phyloP scores from a whole-genome alignment of 2,888 invertebrate species.

The Tiliacea aurago region DNA sequence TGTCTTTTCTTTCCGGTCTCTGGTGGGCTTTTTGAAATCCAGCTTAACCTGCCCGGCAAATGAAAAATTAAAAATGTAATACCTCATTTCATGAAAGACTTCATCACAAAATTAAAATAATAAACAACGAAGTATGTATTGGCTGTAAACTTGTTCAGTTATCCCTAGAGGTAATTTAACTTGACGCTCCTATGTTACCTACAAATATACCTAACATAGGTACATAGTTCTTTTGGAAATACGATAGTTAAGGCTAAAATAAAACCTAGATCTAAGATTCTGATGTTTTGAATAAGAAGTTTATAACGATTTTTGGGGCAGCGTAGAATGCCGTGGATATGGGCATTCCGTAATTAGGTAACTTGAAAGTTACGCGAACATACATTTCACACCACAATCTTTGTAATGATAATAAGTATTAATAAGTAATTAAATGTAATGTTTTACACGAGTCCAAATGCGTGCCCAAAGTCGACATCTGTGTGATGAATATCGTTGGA shows the following conservation, averaged over 20 bases:
- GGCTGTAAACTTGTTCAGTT: slow-evolving; percentile 40
- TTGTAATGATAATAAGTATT: not conserved
- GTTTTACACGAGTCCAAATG: not conserved
- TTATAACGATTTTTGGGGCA: not conserved
- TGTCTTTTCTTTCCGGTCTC: slow-evolving; percentile 70
- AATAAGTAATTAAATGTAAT: not conserved
- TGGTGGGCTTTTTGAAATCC: slow-evolving; percentile 70
- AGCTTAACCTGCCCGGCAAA: slow-evolving; percentile 75
- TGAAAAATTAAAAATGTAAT: slow-evolving; percentile 81
- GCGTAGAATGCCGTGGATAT: not conserved
- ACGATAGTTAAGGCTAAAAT: too few species aligned
- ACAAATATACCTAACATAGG: not conserved
- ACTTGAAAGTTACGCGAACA: not conserved
- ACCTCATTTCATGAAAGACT: slow-evolving; percentile 70
- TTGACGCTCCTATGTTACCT: slow-evolving; percentile 9
- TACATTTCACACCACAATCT: too few species aligned
- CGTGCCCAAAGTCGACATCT: not conserved
- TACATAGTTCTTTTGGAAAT: not conserved
- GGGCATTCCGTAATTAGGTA: not conserved
- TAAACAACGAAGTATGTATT: slow-evolving; percentile 43
- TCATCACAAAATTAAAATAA: slow-evolving; percentile 54
- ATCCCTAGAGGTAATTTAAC: slow-evolving; percentile 45
- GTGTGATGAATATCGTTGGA: not conserved
- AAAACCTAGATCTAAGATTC: not conserved
- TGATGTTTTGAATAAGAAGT: too few species aligned